A percentile compares a stretch with the other conserved stretches of the same genome.
phyloP scores from a whole-genome alignment of 2,888 invertebrate genomes.

The Dione juno region DNA sequence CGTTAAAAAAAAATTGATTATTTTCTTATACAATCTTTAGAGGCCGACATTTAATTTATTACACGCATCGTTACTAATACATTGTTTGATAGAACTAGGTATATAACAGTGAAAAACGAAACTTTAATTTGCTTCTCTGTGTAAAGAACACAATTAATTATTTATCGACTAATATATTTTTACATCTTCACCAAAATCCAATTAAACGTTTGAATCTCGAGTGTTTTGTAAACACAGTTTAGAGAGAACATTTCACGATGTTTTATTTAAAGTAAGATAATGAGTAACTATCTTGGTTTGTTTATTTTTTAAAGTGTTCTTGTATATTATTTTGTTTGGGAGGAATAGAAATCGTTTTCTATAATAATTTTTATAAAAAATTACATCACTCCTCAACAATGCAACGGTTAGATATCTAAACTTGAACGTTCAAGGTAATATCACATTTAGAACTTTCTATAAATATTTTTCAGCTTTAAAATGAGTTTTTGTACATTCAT shows the following conservation, averaged over 20 bases:
- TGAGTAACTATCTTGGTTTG: conserved; percentile 5
- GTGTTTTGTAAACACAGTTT: conserved; percentile 1
- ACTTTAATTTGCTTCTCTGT: neutral
- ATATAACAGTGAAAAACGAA: neutral
- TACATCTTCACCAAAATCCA: conserved; percentile 2
- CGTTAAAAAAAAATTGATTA: too few relatives aligned
- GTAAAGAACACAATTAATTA: neutral
- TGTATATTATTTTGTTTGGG: neutral
- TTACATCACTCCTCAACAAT: conserved; percentile 23
- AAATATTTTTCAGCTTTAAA: too few relatives aligned
- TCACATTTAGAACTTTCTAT: conserved; percentile 11
- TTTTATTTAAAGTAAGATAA: conserved; percentile 7
- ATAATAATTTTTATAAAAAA: conserved; percentile 16
- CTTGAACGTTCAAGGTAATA: conserved; percentile 16
- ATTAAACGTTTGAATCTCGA: conserved; percentile 9
- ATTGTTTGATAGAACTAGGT: neutral
- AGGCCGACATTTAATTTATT: neutral
- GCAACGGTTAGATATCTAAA: conserved; percentile 21
- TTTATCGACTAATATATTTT: conserved; percentile 16
- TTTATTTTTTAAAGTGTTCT: conserved; percentile 3
- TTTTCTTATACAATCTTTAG: too few relatives aligned
- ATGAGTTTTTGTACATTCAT: too few relatives aligned
- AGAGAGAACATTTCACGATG: conserved; percentile 1
- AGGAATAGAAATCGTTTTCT: neutral
- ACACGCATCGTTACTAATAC: neutral